These are phyloP conservation scores for Basileuterus tristriatus DNA, from an alignment of 2,797 vertebrate genomes.

Conservation along the genomic window DNA sequence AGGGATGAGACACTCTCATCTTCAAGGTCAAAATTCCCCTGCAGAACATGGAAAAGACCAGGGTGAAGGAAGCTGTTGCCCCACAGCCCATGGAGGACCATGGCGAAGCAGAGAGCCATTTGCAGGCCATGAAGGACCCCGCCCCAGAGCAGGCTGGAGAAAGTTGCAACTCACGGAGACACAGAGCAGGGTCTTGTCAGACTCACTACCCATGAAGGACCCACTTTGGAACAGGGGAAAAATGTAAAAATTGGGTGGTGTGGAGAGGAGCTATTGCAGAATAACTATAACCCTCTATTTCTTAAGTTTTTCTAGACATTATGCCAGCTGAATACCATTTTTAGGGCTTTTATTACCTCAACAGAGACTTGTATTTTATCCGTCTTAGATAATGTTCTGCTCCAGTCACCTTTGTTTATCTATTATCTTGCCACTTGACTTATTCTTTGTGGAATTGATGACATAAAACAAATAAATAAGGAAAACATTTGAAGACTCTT, in stretches of 20 bases:
- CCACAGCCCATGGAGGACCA: neutral
- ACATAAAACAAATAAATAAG: neutral
- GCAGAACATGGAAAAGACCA: neutral
- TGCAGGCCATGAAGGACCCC: neutral
- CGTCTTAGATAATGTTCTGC: neutral
- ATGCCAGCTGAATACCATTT: neutral
- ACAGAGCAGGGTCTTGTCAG: neutral
- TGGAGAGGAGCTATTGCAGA: neutral
- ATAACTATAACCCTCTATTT: neutral
- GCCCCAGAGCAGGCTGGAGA: accelerated
- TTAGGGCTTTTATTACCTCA: neutral
- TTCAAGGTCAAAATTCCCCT: neutral
- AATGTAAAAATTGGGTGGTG: neutral
- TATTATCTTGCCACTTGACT: neutral
- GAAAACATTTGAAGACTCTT: neutral
- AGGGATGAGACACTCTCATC: accelerated
- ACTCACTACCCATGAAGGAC: neutral
- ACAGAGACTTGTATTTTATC: neutral
- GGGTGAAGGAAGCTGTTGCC: accelerated
- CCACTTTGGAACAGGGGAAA: neutral
- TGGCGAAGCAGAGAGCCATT: neutral
- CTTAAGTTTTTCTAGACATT: neutral
- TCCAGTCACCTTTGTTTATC: neutral
- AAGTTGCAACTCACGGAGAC: neutral
- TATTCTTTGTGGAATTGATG: neutral